Percentiles rank a stretch among this genome's conserved stretches.
Evolutionary conservation across 2,888 invertebrate species (phyloP).

Genomic region (Drosophila barbarae): DNA sequence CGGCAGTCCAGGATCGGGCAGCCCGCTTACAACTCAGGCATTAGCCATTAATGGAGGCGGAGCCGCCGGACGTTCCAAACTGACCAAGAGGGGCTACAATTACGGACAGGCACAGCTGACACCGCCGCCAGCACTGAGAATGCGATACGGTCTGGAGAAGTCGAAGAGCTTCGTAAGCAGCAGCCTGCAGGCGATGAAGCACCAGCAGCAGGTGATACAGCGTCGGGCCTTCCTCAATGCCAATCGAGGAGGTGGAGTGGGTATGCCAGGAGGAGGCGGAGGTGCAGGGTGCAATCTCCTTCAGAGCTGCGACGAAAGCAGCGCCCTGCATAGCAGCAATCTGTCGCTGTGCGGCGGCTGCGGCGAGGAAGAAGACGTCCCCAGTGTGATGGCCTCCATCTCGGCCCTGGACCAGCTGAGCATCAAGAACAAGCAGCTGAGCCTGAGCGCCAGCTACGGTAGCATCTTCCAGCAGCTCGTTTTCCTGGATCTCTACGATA

Average conservation of each 20-base stretch:
- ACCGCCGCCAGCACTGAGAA: slow-evolving; percentile 59
- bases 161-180: slow-evolving; percentile 78
- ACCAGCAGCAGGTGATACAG: slow-evolving; percentile 65
- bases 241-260: slow-evolving; percentile 14
- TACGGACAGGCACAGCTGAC: slow-evolving; percentile 62
- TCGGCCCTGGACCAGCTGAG: slow-evolving; percentile 59
- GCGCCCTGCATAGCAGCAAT: slow-evolving; percentile 48
- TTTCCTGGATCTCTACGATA: slow-evolving; percentile 96
- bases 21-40: slow-evolving; percentile 68
- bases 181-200: slow-evolving; percentile 70
- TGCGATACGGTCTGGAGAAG: slow-evolving; percentile 72
- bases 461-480: slow-evolving; percentile 84
- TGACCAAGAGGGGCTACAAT: slow-evolving; percentile 65
- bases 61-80: slow-evolving; percentile 51
- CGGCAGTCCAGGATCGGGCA: slow-evolving; percentile 56
- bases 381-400: slow-evolving; percentile 25
- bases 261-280: slow-evolving; percentile 1
- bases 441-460: slow-evolving; percentile 73
- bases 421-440: slow-evolving; percentile 77
- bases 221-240: slow-evolving; percentile 54
- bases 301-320: slow-evolving; percentile 71
- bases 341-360: slow-evolving; percentile 47
- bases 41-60: slow-evolving; percentile 59
- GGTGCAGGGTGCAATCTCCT: slow-evolving; percentile 40
- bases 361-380: slow-evolving; percentile 57